phyloP scores from a whole-genome alignment of 2,888 invertebrate genomes.

The Stictocephala bisonia region DNA sequence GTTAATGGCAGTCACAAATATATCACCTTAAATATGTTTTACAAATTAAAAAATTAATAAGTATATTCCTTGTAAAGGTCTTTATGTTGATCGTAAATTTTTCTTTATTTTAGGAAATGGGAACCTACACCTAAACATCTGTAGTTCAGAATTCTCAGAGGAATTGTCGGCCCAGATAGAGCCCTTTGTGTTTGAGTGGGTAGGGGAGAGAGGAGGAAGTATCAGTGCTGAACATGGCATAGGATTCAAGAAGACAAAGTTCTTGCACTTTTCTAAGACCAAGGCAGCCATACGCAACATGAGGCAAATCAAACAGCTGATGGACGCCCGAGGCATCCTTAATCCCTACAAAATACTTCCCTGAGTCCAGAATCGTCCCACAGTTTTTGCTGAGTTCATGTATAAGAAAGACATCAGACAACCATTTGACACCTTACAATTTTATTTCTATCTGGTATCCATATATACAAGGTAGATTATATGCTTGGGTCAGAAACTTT shows the following conservation, averaged over 20 bases:
- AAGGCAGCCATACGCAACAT: conserved; percentile 80
- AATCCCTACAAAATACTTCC: conserved; percentile 94
- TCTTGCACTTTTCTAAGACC: conserved; percentile 82
- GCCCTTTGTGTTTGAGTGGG: conserved; percentile 89
- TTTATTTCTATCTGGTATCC: too few relatives aligned
- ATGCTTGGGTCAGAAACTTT: too few relatives aligned
- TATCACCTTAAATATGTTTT: too few relatives aligned
- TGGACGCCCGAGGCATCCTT: conserved; percentile 94
- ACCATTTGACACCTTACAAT: too few relatives aligned
- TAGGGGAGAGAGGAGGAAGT: conserved; percentile 82
- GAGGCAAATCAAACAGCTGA: conserved; percentile 81
- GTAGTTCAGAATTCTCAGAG: conserved; percentile 66
- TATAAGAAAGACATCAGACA: too few relatives aligned
- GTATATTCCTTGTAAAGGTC: too few relatives aligned
- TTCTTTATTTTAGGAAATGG: conserved; percentile 78
- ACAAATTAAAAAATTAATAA: too few relatives aligned
- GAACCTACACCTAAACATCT: conserved; percentile 92
- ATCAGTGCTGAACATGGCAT: conserved; percentile 97
- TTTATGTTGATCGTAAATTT: not conserved
- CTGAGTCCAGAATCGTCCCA: too few relatives aligned
- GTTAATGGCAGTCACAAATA: too few relatives aligned
- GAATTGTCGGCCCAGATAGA: conserved; percentile 70
- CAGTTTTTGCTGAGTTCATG: too few relatives aligned
- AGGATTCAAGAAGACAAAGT: conserved; percentile 86
- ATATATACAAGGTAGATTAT: too few relatives aligned